Base-by-base conservation (phyloP, 1,140 invertebrate genomes). In the Chrysomallon squamiferum region DNA sequence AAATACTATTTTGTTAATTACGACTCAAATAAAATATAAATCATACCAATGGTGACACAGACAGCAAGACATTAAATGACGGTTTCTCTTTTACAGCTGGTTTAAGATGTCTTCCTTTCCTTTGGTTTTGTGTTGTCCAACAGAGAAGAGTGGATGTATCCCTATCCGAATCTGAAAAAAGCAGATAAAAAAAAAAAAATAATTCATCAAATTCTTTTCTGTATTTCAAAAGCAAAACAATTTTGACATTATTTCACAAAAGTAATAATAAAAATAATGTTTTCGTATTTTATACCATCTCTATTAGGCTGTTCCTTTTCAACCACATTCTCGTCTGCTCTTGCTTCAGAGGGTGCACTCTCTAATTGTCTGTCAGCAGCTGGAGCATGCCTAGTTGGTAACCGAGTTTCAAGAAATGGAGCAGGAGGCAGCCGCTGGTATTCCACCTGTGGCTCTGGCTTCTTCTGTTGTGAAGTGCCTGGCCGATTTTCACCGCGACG, bases 11-110 rank as follows among this genome's bases (percentile, higher is more conserved):
- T n/a, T n/a, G n/a, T n/a, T n/a, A n/a, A n/a, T n/a, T n/a, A n/a
- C n/a, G n/a, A n/a, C n/a, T n/a, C n/a, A n/a, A n/a, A n/a, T n/a
- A n/a, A n/a, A n/a, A n/a, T n/a, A n/a, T n/a, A n/a, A 38, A 29
- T 52, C 74, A 66, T 68, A 77, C 75, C 59, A 65, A 27, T 29
- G 76, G 71, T 35, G 66, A 73, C 11, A 58, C 71, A 71, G 76
- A 76, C 32, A 76, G 56, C 13, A 72, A 75, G 20, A 59, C 43
- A 59, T 78, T 76, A 32, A 78, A 78, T 30, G 66, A 49, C 22
- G 76, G 74, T 45, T 57, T 72, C 22, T 65, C 43, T 11, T 33
- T 65, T 0, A 62, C 49, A n/a, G 65, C 66, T 15, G 71, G 45
- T 25, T 33, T 45, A 13, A 54, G 18, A 7, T 35, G 52, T n/a